A percentile compares a stretch with the other conserved stretches of the same genome.
Conservation (phyloP, 2,888 invertebrate species). For the Neoascia interrupta region DNA sequence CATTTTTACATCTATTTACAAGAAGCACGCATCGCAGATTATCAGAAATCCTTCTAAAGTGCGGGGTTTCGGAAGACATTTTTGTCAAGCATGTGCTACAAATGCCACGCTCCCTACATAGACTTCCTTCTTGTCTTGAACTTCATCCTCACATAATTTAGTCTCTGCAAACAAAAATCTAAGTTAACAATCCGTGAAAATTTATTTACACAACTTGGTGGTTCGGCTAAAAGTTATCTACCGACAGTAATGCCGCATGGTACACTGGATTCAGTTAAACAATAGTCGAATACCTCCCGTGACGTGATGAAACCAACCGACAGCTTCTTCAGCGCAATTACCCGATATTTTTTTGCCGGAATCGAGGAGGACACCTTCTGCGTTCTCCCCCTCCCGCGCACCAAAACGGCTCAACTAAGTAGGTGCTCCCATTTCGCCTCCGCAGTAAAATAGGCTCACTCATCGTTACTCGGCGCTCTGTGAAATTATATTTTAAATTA, state of each 20-base stretch:
- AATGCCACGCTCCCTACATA: too few relatives aligned
- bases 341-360: conserved; percentile 27
- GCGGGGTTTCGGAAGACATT: too few relatives aligned
- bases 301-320: conserved; percentile 20
- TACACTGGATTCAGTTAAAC: conserved; percentile 23
- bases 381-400: neutral
- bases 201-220: conserved; percentile 12
- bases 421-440: neutral
- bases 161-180: neutral
- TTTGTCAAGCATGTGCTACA: too few relatives aligned
- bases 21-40: too few relatives aligned
- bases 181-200: conserved; percentile 34
- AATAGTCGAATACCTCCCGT: conserved; percentile 24
- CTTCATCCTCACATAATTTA: too few relatives aligned
- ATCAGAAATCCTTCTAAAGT: too few relatives aligned
- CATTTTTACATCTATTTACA: too few relatives aligned
- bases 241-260: conserved; percentile 33
- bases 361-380: conserved; percentile 34
- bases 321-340: conserved; percentile 39
- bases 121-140: too few relatives aligned
- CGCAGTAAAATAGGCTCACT: conserved; percentile 40
- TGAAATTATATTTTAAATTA: conserved; percentile 49
- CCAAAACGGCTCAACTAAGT: too few relatives aligned
- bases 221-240: conserved; percentile 35
- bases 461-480: conserved; percentile 8